Conservation (phyloP, 2,113 vertebrate species). For the Trematocara macrostoma region DNA sequence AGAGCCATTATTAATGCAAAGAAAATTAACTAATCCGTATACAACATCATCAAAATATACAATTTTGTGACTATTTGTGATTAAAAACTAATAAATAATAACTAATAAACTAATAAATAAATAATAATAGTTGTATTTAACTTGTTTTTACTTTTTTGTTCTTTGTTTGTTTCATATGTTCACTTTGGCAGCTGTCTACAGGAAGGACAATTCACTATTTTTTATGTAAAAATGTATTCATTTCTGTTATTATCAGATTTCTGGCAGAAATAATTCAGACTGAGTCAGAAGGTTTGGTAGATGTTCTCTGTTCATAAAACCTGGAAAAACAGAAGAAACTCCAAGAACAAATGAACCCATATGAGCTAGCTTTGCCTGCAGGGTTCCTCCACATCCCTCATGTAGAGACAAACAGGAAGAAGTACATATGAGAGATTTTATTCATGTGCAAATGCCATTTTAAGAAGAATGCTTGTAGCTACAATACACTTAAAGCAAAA, state of each 20-base stretch:
- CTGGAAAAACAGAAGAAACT: background rate
- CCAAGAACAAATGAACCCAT: background rate
- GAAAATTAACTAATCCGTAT: rapidly evolving
- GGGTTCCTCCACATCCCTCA: background rate
- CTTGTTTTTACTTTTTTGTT: background rate
- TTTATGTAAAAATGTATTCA: background rate
- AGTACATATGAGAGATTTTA: background rate
- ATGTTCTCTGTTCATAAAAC: background rate
- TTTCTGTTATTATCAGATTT: background rate
- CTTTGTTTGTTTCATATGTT: background rate
- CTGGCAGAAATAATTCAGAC: background rate
- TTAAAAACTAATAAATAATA: background rate
- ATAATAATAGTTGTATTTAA: background rate
- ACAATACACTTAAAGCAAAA: background rate
- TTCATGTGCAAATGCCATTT: background rate
- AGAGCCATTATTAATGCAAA: background rate
- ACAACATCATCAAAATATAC: background rate
- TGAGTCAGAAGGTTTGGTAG: background rate
- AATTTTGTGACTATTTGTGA: background rate
- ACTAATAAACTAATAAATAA: background rate
- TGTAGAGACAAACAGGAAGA: rapidly evolving
- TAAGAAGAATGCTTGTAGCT: background rate
- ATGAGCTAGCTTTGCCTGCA: rapidly evolving
- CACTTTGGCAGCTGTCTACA: background rate
- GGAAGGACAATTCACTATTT: rapidly evolving